Base-by-base conservation (phyloP, 2,888 invertebrate species). In the Sarcophaga carnaria region DNA sequence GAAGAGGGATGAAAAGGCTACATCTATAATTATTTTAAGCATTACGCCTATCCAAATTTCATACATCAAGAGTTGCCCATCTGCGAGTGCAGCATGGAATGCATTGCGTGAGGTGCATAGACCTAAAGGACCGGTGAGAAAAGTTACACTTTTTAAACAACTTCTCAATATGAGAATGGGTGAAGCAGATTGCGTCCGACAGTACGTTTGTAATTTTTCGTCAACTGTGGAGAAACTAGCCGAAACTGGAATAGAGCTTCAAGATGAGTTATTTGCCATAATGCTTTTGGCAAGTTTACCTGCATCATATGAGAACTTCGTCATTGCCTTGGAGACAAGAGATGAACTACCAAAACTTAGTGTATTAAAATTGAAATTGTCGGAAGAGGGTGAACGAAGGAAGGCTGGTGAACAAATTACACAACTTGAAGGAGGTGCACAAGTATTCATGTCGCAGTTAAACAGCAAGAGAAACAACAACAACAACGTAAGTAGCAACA, bases 341-440 rank as follows among this genome's bases (percentile, higher is more conserved):
- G 88, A 88, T 75, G 76, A 81, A 17, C 69, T 88, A 0, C 86
- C 88, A n/a, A 64, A 37, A 1, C 63, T 87, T 0, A 69, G 47
- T 69, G 76, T 80, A 20, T 11, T 87, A 54, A 88, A 88, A 47
- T 22, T 85, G 3, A 37, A 37, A 37, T 37, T 37, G 37, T 8
- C 8, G 0, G 27, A 27, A 37, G 37, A 37, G 37, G 37, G 37
- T 37, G 37, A 37, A 6, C 6, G 37, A 37, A 37, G 37, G 1
- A 37, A 37, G 37, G 37, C 37, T 37, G 37, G 37, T 37, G 6
- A 37, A 37, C 37, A 37, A 37, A 37, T 37, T 37, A 37, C 37
- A 37, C 37, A 37, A 37, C 37, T 37, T 37, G 37, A 37, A 37
- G 37, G 37, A 37, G 37, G 37, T 37, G 37, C 37, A 37, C 37